Evolutionary conservation across 2,888 invertebrate species (phyloP).

Genomic region (Conus canariensis): DNA sequence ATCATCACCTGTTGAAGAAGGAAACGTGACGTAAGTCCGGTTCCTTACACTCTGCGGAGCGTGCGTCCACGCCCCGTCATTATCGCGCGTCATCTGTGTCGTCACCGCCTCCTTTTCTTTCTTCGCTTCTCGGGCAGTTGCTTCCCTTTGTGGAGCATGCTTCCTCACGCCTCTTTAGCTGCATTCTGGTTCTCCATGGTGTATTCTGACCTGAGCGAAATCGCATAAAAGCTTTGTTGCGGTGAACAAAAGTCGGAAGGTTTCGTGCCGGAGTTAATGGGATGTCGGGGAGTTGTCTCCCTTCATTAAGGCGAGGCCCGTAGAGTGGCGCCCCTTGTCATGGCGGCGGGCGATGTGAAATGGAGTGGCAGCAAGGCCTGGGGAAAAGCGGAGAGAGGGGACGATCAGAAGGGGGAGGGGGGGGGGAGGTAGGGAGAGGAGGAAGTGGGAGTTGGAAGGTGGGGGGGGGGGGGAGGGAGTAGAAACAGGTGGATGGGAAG

Average conservation of each 20-base stretch:
- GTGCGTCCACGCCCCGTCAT: neutral
- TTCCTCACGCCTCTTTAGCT: no score
- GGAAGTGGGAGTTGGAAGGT: neutral
- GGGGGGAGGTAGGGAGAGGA: neutral
- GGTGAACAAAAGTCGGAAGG: neutral
- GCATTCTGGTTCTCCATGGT: no score
- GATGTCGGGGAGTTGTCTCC: constrained; percentile 30
- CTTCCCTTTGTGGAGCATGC: neutral
- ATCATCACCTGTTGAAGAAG: neutral
- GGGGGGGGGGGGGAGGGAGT: no score
- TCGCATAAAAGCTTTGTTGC: constrained; percentile 15
- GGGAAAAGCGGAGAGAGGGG: neutral
- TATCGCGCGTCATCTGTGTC: neutral
- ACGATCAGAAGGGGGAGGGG: neutral
- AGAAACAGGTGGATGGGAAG: no score
- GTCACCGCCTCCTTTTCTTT: neutral
- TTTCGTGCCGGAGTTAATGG: neutral
- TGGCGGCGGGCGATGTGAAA: constrained; percentile 15
- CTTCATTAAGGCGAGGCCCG: neutral
- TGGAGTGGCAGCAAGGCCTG: neutral
- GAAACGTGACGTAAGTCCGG: neutral
- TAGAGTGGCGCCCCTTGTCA: constrained; percentile 25
- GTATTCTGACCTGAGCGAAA: neutral
- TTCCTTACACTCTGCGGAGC: no score
- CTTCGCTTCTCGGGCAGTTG: neutral